Evolutionary conservation across 2,113 vertebrate species (phyloP).

Genomic region (Amblyopsis rosae): DNA sequence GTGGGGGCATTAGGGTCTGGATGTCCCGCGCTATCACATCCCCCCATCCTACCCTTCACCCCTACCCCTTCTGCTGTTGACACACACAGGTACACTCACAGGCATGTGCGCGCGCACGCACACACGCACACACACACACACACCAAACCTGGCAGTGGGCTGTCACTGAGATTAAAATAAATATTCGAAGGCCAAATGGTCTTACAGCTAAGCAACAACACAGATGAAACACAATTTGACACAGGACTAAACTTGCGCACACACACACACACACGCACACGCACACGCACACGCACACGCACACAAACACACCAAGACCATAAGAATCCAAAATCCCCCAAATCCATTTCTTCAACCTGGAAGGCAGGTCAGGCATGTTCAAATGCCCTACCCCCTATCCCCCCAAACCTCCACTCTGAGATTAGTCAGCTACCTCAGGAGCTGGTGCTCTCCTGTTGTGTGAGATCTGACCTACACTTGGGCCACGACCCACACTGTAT

Average conservation of each 20-base stretch:
- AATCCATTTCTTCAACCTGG: background rate
- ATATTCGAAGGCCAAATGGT: constrained; percentile 64
- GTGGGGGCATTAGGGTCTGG: constrained; percentile 30
- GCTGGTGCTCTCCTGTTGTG: background rate
- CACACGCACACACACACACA: constrained; percentile 25
- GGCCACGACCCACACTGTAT: constrained; percentile 34
- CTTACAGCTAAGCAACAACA: constrained; percentile 41
- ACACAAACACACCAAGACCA: background rate
- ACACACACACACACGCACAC: constrained; percentile 27
- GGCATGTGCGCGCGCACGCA: constrained; percentile 13
- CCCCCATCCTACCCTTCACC: constrained; percentile 45
- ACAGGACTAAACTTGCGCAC: constrained; percentile 37
- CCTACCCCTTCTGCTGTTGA: constrained; percentile 40
- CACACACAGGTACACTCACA: constrained; percentile 21
- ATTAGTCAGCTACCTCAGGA: no score
- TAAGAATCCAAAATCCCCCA: background rate
- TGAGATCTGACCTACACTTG: constrained; percentile 33
- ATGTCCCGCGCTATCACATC: constrained; percentile 60
- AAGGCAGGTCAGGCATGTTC: constrained; percentile 8
- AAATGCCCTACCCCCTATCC: background rate
- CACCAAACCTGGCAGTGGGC: constrained; percentile 60
- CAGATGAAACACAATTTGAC: constrained; percentile 41
- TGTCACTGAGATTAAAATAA: constrained; percentile 53
- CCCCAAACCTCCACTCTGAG: no score
- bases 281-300: constrained; percentile 4